phyloP scores from a whole-genome alignment of 2,888 invertebrate genomes.

The Euzophera pinguis region DNA sequence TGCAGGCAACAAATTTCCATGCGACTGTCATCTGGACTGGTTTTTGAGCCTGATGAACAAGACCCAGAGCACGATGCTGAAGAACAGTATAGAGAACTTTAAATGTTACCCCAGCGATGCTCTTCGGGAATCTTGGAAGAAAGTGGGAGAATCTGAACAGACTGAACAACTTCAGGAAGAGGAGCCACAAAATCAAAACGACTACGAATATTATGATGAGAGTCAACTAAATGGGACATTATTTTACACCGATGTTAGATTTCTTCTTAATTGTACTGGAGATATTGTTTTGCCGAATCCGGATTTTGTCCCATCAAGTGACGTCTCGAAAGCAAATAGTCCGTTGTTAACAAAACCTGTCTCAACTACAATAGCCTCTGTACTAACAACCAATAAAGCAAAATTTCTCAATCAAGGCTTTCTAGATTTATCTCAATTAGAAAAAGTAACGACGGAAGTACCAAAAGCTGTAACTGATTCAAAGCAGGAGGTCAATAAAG shows the following conservation, averaged over 20 bases:
- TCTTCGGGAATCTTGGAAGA: conserved; percentile 50
- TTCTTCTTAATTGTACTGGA: conserved; percentile 51
- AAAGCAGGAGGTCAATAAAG: conserved; percentile 19
- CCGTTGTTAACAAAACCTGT: conserved; percentile 13
- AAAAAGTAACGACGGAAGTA: conserved; percentile 22
- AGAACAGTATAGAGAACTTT: conserved; percentile 54
- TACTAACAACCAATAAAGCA: conserved; percentile 10
- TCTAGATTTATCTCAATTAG: conserved; percentile 27
- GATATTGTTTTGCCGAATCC: background rate
- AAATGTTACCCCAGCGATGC: conserved; percentile 55
- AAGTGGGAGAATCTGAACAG: conserved; percentile 44
- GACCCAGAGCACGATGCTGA: conserved; percentile 50
- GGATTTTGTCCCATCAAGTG: background rate
- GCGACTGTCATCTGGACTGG: conserved; percentile 65
- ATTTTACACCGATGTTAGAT: conserved; percentile 62
- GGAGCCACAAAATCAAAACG: conserved; percentile 34
- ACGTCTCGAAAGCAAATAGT: conserved; percentile 21
- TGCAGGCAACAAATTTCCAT: conserved; percentile 64
- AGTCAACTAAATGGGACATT: conserved; percentile 63
- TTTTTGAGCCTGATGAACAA: conserved; percentile 55
- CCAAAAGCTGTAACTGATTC: conserved; percentile 19
- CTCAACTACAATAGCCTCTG: conserved; percentile 14
- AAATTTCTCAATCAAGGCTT: conserved; percentile 22
- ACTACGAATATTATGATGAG: conserved; percentile 70
- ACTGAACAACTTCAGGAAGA: conserved; percentile 39